Evolutionary conservation across 1,140 invertebrate genomes (phyloP).

Genomic region (Cyphomyrmex costatus): DNA sequence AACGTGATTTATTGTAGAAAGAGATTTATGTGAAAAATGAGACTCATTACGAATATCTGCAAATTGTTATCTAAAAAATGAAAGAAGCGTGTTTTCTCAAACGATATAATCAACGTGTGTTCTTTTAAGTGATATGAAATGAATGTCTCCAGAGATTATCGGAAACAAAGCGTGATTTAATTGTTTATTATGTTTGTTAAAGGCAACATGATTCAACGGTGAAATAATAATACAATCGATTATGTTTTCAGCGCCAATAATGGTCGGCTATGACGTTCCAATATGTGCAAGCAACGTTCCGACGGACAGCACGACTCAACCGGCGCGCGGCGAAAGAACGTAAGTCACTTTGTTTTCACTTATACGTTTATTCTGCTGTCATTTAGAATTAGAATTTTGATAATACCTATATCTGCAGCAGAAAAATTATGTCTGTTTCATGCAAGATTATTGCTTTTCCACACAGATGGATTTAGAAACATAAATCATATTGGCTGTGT

Average conservation of each 20-base stretch:
- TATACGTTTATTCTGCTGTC: neutral
- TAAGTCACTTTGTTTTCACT: neutral
- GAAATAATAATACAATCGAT: neutral
- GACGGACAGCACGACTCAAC: neutral
- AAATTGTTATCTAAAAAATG: neutral
- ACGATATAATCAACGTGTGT: neutral
- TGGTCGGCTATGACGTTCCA: neutral
- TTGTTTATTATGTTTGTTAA: conserved; percentile 2
- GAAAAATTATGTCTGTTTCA: neutral
- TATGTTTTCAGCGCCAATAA: neutral
- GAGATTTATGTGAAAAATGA: conserved; percentile 12
- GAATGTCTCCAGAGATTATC: neutral
- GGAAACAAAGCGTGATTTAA: neutral
- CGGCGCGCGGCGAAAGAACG: conserved; percentile 2
- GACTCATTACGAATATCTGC: neutral
- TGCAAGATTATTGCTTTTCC: neutral
- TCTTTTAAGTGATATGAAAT: neutral
- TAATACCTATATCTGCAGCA: neutral
- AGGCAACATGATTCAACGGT: neutral
- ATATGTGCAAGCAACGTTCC: neutral
- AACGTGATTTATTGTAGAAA: conserved; percentile 11
- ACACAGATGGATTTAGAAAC: neutral
- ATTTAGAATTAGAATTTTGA: neutral
- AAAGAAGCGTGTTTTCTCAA: neutral
- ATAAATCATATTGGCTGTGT: too few species aligned